These are phyloP conservation scores for Epiblema foenella DNA, from an alignment of 2,888 invertebrate species.

Conservation along the genomic window DNA sequence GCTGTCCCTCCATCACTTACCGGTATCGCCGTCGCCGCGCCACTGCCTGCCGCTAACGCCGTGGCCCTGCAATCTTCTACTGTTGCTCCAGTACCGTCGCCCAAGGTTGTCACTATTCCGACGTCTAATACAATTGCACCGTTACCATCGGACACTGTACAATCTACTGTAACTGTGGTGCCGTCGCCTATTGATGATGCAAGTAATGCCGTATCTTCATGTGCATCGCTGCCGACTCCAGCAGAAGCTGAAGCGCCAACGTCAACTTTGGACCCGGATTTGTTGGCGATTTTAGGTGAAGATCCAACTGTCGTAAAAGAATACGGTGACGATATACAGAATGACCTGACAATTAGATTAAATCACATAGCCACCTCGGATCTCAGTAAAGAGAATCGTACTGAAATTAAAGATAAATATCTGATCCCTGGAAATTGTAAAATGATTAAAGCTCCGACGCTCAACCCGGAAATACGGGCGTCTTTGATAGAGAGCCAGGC, in stretches of 20 bases:
- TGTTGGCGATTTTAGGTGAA: too few relatives aligned
- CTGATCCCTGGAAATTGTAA: constrained; percentile 11
- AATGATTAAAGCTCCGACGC: constrained; percentile 7
- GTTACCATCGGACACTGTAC: background rate
- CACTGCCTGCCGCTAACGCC: too few relatives aligned
- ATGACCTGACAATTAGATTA: constrained; percentile 33
- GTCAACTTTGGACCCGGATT: too few relatives aligned
- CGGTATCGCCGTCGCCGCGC: too few relatives aligned
- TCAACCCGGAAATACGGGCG: constrained; percentile 13
- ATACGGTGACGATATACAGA: constrained; percentile 37
- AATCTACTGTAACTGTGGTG: too few relatives aligned
- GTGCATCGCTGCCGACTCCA: background rate
- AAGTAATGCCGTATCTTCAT: too few relatives aligned
- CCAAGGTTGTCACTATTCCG: background rate
- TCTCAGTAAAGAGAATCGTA: background rate
- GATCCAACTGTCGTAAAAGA: constrained; percentile 21
- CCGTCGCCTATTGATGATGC: too few relatives aligned
- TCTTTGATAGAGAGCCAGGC: background rate
- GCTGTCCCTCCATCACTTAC: too few relatives aligned
- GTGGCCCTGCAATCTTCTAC: too few relatives aligned
- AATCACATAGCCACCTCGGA: constrained; percentile 4
- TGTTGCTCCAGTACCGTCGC: background rate
- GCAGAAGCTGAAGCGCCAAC: too few relatives aligned
- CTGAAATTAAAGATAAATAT: constrained; percentile 4
- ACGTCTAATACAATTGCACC: background rate